phyloP scores from a whole-genome alignment of 2,888 invertebrate species.

The Hecatera dysodea region DNA sequence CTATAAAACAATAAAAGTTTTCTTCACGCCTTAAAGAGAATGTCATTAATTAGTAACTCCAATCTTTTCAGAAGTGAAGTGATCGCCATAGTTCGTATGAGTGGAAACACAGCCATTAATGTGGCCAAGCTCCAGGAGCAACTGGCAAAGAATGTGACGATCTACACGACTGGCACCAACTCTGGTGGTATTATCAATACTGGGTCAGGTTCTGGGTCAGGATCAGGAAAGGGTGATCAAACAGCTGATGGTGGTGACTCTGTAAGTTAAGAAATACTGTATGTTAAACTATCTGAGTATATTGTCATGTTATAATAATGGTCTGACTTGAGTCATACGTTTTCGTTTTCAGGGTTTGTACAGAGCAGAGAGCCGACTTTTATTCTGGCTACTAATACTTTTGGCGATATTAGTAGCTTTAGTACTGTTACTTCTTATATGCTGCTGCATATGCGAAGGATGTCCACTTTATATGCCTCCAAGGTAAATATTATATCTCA shows the following conservation, averaged over 20 bases:
- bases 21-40: no score
- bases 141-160: constrained; percentile 86
- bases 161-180: constrained; percentile 81
- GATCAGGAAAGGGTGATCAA: constrained; percentile 71
- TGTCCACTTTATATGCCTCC: constrained; percentile 96
- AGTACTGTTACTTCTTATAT: constrained; percentile 93
- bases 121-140: constrained; percentile 93
- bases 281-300: not conserved
- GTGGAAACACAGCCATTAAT: constrained; percentile 93
- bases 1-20: no score
- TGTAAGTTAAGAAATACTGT: constrained; percentile 70
- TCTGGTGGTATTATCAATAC: constrained; percentile 68
- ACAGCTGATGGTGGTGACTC: constrained; percentile 79
- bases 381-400: constrained; percentile 95
- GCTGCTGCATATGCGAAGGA: constrained; percentile 96
- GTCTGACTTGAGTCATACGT: not conserved
- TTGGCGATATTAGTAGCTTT: constrained; percentile 94
- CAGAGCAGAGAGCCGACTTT: constrained; percentile 93
- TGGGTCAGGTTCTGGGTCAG: constrained; percentile 55
- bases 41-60: not conserved
- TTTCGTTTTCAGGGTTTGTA: constrained; percentile 92
- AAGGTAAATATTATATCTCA: constrained; percentile 86
- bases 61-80: constrained; percentile 93
- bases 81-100: constrained; percentile 93
- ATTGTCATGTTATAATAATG: not conserved